Evolutionary conservation across 2,113 vertebrate species (phyloP), one percentile per base, ranked within the genome.

Genomic region (Calypte anna): DNA sequence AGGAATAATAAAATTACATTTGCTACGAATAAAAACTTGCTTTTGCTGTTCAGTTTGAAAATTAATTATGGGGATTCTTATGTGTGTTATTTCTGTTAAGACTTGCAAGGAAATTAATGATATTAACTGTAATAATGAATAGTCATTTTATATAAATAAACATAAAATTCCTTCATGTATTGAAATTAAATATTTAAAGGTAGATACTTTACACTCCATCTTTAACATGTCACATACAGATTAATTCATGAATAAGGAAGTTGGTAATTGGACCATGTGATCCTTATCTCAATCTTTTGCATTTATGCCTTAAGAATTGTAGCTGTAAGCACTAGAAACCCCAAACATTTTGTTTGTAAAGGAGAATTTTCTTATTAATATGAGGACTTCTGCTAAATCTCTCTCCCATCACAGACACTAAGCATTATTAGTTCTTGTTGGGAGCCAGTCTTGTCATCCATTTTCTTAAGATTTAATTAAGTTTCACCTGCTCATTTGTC

Each of bases 41-140:
- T 61, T 78, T 83, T 88, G 3, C 53, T 78, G 55, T 48, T 83
- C 33, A 69, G 28, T 81, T 88, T 91, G 12, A 70, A 70, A 88
- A 57, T 88, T 0, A 94, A 64, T 94, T 81, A 50, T 83, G 33
- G 81, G 44, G 33, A 19, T 79, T 85, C 80, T 91, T 61, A 66
- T 79, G 25, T n/a, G 68, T 72, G 40, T 90, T 54, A 6, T 88
- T 94, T 96, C 14, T 14, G 68, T 96, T 74, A 91, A 90, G 78
- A 81, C 22, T 48, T 77, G 28, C 1, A 17, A 70, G 28, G 48
- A 79, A 87, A 87, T 93, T 66, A n/a, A 19, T 82, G 57, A 38
- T 10, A 8, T 51, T 79, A 27, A 50, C 19, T 74, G 8, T 74
- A 75, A 28, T 82, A 72, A 82, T 68, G 43, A 94, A 76, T 58